These are phyloP conservation scores for Marasmarcha lunaedactyla DNA, from an alignment of 2,888 invertebrate species.

Conservation along the genomic window DNA sequence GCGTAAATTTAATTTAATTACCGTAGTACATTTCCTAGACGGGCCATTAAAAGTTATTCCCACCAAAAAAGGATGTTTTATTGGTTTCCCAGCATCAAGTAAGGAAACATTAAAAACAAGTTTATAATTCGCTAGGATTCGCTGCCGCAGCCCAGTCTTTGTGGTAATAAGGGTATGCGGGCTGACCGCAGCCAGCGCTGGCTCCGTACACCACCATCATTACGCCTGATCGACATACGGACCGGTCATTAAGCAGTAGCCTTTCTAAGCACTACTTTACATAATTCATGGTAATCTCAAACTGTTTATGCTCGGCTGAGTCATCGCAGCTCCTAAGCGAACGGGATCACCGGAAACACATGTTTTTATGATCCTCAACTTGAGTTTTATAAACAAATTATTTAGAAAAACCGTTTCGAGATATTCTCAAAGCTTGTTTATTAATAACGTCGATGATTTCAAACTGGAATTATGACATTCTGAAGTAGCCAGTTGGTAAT, in stretches of 20 bases:
- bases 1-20: not conserved
- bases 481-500: too few species aligned
- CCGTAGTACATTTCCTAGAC: too few species aligned
- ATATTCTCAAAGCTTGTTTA: too few species aligned
- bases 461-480: too few species aligned
- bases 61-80: constrained; percentile 9
- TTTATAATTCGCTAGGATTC: constrained; percentile 12
- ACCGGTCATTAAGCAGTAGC: constrained; percentile 23
- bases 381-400: constrained; percentile 17
- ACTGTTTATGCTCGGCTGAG: not conserved
- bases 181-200: constrained; percentile 21
- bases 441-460: too few species aligned
- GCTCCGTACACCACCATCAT: constrained; percentile 28
- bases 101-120: constrained; percentile 13
- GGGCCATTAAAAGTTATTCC: not conserved
- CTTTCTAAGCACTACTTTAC: constrained; percentile 6
- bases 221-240: constrained; percentile 36
- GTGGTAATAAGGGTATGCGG: constrained; percentile 14
- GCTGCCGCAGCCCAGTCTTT: not conserved
- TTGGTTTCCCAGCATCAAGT: not conserved
- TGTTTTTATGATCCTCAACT: constrained; percentile 20
- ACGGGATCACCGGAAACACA: constrained; percentile 43
- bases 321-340: not conserved
- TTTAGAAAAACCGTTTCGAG: constrained; percentile 24
- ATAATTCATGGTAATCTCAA: not conserved